Conservation (phyloP, 2,888 invertebrate species). For the Heliconius ismenius region DNA sequence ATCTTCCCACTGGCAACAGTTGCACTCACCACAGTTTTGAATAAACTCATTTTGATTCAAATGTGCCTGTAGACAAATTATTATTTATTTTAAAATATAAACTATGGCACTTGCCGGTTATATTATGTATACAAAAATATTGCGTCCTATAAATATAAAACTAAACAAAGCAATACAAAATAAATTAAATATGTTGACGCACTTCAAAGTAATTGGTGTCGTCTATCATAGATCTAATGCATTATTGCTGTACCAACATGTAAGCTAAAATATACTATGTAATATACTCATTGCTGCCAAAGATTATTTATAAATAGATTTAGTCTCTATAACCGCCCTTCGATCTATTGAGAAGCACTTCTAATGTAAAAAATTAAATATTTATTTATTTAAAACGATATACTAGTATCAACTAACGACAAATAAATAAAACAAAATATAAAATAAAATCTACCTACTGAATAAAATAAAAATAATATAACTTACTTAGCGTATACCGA, state of each 20-base stretch:
- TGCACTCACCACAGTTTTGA: constrained; percentile 62
- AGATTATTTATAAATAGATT: constrained; percentile 36
- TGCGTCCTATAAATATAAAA: not conserved
- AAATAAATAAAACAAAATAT: not conserved
- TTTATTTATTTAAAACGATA: not conserved
- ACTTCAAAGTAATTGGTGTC: not conserved
- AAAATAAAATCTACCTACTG: not conserved
- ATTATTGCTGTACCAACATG: not conserved
- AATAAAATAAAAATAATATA: not conserved
- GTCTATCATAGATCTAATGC: constrained; percentile 3
- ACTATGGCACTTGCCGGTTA: not conserved
- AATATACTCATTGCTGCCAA: constrained; percentile 37
- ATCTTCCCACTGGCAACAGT: constrained; percentile 62
- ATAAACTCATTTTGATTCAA: constrained; percentile 61
- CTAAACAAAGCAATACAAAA: not conserved
- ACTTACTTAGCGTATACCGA: not conserved
- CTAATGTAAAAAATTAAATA: not conserved
- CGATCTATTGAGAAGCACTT: constrained; percentile 3
- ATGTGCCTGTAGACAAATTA: not conserved
- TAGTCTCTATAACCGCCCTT: constrained; percentile 18
- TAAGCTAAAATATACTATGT: not conserved
- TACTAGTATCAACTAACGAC: not conserved
- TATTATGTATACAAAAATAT: not conserved
- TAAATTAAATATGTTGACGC: not conserved
- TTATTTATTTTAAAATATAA: not conserved